A percentile compares a stretch with the other conserved stretches of the same genome.
These are phyloP conservation scores for Megalops cyprinoides DNA, from an alignment of 2,797 vertebrate species.

Conservation along the genomic window DNA sequence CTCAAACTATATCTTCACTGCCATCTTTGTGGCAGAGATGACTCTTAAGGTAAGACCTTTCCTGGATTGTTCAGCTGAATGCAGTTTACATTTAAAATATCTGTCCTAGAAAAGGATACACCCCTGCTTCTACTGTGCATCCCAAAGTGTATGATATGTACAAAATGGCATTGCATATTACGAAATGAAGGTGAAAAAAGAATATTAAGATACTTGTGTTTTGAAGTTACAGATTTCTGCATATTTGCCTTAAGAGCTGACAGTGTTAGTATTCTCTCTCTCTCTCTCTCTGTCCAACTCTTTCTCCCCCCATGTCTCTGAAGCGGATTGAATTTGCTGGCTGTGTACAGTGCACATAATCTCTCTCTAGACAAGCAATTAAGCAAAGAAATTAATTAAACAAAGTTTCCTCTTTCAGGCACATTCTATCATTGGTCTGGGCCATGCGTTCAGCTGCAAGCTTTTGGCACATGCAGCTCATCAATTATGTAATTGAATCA, in stretches of 20 bases:
- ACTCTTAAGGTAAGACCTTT: slow-evolving; percentile 88
- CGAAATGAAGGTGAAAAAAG: background rate
- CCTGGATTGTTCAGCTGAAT: slow-evolving; percentile 21
- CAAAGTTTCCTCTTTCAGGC: slow-evolving; percentile 52
- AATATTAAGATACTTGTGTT: background rate
- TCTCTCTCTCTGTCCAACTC: background rate
- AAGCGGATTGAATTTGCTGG: slow-evolving; percentile 16
- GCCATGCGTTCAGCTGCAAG: slow-evolving; percentile 53
- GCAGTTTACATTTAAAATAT: background rate
- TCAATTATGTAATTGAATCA: slow-evolving; percentile 64
- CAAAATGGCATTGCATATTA: background rate
- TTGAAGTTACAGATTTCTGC: background rate
- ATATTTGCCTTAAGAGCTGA: background rate
- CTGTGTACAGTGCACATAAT: slow-evolving; percentile 18
- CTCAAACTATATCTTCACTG: slow-evolving; percentile 98
- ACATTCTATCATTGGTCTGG: slow-evolving; percentile 39
- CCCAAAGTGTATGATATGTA: too few relatives aligned
- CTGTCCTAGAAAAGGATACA: background rate
- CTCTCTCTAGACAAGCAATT: slow-evolving; percentile 54
- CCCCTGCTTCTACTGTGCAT: background rate
- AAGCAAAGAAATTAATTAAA: slow-evolving; percentile 66
- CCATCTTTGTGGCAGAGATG: slow-evolving; percentile 97
- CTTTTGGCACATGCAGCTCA: slow-evolving; percentile 65
- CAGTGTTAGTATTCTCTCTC: background rate
- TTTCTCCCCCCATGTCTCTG: slow-evolving; percentile 29